phyloP scores from a whole-genome alignment of 2,888 invertebrate species.

The Metalampra italica region DNA sequence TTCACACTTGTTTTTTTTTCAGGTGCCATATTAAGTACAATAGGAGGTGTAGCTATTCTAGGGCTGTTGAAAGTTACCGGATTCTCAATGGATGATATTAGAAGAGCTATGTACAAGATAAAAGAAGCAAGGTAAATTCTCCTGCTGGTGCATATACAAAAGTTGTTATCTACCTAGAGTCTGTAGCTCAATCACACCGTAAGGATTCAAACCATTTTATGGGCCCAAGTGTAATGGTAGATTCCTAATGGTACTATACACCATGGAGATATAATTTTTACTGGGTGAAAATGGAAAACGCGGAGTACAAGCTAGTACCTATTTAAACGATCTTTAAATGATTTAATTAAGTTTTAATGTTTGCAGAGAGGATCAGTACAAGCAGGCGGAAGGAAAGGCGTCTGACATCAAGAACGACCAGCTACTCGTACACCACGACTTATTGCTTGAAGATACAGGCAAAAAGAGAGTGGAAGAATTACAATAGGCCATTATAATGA shows the following conservation, averaged over 20 bases:
- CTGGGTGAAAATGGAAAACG: too few relatives aligned
- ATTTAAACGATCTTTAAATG: too few relatives aligned
- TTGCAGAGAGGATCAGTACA: conserved; percentile 51
- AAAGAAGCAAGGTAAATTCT: conserved; percentile 47
- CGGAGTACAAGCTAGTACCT: too few relatives aligned
- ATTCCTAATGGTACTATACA: too few relatives aligned
- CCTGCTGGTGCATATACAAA: not conserved
- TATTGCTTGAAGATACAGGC: conserved; percentile 40
- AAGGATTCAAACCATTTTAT: too few relatives aligned
- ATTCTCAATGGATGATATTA: conserved; percentile 80
- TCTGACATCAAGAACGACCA: conserved; percentile 50
- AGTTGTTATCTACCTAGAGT: too few relatives aligned
- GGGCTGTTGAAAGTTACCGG: conserved; percentile 78
- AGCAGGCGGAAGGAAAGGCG: conserved; percentile 51
- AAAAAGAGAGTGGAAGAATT: conserved; percentile 32
- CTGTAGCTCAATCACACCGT: too few relatives aligned
- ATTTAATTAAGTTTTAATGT: not conserved
- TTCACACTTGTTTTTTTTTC: conserved; percentile 27
- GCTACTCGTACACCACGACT: conserved; percentile 50
- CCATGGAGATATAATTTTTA: too few relatives aligned
- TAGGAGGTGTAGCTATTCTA: conserved; percentile 78
- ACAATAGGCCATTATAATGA: not conserved
- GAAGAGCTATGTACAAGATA: conserved; percentile 77
- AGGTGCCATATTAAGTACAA: conserved; percentile 79
- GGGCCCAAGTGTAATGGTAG: too few relatives aligned